Evolutionary conservation across 2,113 vertebrate species (phyloP), one percentile per base, ranked within the genome.

Genomic region (Aphyosemion australe): DNA sequence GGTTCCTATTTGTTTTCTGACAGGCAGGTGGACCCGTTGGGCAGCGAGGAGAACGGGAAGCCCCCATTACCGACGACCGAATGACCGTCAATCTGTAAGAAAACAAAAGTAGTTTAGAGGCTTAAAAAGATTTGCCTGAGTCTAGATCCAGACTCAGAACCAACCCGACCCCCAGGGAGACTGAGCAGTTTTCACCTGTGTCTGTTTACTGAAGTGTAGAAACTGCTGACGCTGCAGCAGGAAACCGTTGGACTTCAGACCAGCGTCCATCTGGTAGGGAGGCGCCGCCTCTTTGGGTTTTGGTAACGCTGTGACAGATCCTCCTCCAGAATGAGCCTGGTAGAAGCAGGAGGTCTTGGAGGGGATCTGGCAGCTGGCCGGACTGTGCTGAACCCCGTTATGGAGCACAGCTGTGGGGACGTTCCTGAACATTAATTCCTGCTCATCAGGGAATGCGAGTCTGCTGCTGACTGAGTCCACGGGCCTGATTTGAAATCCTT

Each of bases 41-140:
- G 54, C 65, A 88, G 60, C 7, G 78, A 60, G 42, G 80, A 15
- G 58, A 85, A 83, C 1, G 72, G 64, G 62, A 86, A 84, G 0
- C 54, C 56, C 65, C 55, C 43, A 8, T 86, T 89, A 13, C 78
- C 70, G 5, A 83, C 8, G 11, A 77, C 73, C 19, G 87, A 76
- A 79, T 0, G 18, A 80, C 67, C 83, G 72, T 78, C 62, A 55
- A 93, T 78, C 92, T 93, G 86, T 1, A 20, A 39, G 49, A 16
- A 8, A 62, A 7, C 41, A 15, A 66, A 3, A 14, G 52, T 1
- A 20, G 18, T 10, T 57, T 39, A 55, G 32, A 66, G 12, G 18
- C 32, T 19, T 21, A 26, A 26, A 26, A 26, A n/a, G n/a, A n/a
- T n/a, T n/a, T n/a, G n/a, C n/a, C n/a, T n/a, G n/a, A n/a, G n/a